Evolutionary conservation across 2,888 invertebrate genomes (phyloP).

Genomic region (Autographa gamma): DNA sequence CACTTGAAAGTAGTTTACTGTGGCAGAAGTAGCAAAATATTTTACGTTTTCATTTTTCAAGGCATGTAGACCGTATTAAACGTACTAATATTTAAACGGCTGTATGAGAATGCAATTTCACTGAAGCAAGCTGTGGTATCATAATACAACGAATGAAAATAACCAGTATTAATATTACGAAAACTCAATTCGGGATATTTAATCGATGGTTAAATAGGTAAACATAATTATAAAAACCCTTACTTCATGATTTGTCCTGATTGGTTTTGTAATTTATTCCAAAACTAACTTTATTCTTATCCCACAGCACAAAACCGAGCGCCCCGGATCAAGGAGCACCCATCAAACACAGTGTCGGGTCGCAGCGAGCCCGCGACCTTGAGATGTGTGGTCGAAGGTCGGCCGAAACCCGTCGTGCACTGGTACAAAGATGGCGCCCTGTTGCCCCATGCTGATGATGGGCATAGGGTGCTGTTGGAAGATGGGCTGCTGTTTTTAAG

Average conservation of each 20-base stretch:
- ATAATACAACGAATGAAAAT: too few relatives aligned
- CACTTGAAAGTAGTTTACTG: too few relatives aligned
- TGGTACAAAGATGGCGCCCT: conserved; percentile 98
- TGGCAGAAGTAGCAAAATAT: too few relatives aligned
- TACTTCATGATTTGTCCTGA: neutral
- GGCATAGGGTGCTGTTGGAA: conserved; percentile 96
- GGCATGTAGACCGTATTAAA: too few relatives aligned
- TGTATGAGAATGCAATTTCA: too few relatives aligned
- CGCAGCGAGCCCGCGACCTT: conserved; percentile 99
- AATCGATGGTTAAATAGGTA: too few relatives aligned
- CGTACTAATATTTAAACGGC: too few relatives aligned
- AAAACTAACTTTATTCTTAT: conserved; percentile 9
- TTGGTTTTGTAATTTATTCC: neutral
- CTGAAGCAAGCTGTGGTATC: too few relatives aligned
- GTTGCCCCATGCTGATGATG: conserved; percentile 94
- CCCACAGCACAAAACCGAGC: conserved; percentile 94
- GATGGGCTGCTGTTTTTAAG: conserved; percentile 98
- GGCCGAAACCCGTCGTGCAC: conserved; percentile 96
- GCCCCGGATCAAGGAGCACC: conserved; percentile 98
- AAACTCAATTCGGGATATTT: too few relatives aligned
- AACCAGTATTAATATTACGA: too few relatives aligned
- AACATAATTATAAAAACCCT: too few relatives aligned
- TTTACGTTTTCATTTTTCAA: too few relatives aligned
- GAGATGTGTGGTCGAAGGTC: conserved; percentile 98
- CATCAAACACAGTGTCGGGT: conserved; percentile 98